Base-by-base conservation (phyloP, 2,888 invertebrate genomes). In the Aquatica leii region DNA sequence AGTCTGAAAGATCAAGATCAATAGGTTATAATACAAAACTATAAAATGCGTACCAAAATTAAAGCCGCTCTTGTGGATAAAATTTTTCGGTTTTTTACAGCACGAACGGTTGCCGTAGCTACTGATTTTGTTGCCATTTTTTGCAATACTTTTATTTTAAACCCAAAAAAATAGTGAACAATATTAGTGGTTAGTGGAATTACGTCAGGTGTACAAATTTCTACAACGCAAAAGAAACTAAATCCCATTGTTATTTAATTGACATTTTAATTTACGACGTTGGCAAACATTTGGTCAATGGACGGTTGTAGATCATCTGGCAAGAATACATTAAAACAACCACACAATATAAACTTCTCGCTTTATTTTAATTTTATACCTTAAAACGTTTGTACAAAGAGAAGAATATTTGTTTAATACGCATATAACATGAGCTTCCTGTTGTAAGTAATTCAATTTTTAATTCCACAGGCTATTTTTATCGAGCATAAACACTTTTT, bases 61-160 rank as follows among this genome's bases (percentile, higher is more conserved):
- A 97, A 82, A 1, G 97, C 96, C 69, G 95, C 93, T 74, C 95
- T 85, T 46, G 90, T 89, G n/a, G 96, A 90, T 66, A 93, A 80
- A 66, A 92, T 80, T 81, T 87, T 88, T 77, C 93, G 87, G 72
- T 90, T 90, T 80, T 92, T 92, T 20, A 95, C 90, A 70, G 95
- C 94, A 73, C 94, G 87, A 21, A 97, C 94, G 58, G 95, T 95
- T 21, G 96, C 96, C 78, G 94, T 90, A 64, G 92, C 94, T 75
- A 92, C 88, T 66, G 88, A 86, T 86, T 88, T 90, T 69, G 91
- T 88, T 80, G 92, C 88, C 92, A 93, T 93, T 75, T 78, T 80
- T 74, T 68, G 62, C 51, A 62, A 6, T 11, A 51, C 24, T 57
- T 46, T 24, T 4, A 24, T 24, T 6, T 2, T 4, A 24, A 24